These are phyloP conservation scores for Cyclina sinensis DNA, from an alignment of 1,140 invertebrate species.

Conservation along the genomic window DNA sequence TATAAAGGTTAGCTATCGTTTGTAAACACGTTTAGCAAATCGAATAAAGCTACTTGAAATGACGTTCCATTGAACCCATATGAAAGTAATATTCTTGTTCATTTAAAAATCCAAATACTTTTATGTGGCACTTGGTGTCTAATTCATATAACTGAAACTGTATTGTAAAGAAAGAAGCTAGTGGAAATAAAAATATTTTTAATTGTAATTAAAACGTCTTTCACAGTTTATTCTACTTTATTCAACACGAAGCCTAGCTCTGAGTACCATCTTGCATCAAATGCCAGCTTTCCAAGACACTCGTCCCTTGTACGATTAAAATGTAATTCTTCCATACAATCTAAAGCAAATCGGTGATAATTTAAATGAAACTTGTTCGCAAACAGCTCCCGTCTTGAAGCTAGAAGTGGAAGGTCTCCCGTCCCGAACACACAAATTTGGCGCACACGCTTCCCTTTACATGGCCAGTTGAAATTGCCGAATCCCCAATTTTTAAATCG, in stretches of 20 bases:
- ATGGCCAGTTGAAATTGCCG: too few relatives aligned
- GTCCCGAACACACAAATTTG: conserved; percentile 83
- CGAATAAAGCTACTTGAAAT: too few relatives aligned
- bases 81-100: too few relatives aligned
- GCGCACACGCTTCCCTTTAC: conserved; percentile 75
- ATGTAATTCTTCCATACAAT: conserved; percentile 84
- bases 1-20: too few relatives aligned
- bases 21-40: too few relatives aligned
- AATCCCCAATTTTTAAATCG: conserved; percentile 71
- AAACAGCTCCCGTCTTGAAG: conserved; percentile 79
- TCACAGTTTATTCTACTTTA: not conserved
- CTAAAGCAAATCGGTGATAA: conserved; percentile 79
- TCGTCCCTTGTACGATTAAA: conserved; percentile 69
- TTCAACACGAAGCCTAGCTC: conserved; percentile 49
- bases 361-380: conserved; percentile 84
- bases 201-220: too few relatives aligned
- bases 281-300: conserved; percentile 39
- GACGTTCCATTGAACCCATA: too few relatives aligned
- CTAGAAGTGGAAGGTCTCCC: conserved; percentile 78
- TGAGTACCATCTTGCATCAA: conserved; percentile 38
- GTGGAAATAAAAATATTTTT: too few relatives aligned
- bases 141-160: too few relatives aligned
- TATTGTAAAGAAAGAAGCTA: too few relatives aligned
- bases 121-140: too few relatives aligned
- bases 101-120: too few relatives aligned